Base-by-base conservation (phyloP, 2,888 invertebrate genomes). In the Acleris sparsana region DNA sequence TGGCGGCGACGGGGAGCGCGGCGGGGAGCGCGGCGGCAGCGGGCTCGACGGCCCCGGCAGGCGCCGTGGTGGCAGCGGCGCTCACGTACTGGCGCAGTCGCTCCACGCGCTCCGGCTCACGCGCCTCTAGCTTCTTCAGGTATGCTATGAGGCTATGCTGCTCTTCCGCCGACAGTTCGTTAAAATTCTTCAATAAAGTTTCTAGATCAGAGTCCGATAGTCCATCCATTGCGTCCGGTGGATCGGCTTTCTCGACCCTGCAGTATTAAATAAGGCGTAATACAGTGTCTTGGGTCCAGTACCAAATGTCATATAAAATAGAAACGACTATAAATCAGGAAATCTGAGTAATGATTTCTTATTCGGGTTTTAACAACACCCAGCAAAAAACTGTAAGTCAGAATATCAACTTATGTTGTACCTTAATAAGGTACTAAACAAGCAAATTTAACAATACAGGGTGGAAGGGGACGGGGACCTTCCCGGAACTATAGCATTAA, bases 61-160 rank as follows among this genome's bases (percentile, higher is more conserved):
- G 64, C 16, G 68, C 71, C 46, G 69, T 68, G 18, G 76, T 68
- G 4, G 83, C 84, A 11, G 87, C 88, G 3, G 85, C 83, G 81
- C 96, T 95, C 0, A 97, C 96, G 82, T 95, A 97, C 79, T 96
- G 95, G 9, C 97, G 89, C 52, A 97, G 84, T 0, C 95, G 94
- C 76, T 97, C 96, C 1, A 97, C 97, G n/a, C 97, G 94, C 49
- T 93, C 89, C 0, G 97, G 96, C 80, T 97, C 96, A 3, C 94
- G 94, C 0, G 95, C 94, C 81, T 97, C 97, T 48, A 97, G 82
- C 80, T 97, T 97, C 80, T 97, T 97, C 67, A 97, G 82, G 79
- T 97, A 97, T 0, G 95, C 95, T 43, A 97, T 97, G 5, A 97
- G 92, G 73, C 96, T 95, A 79, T 96, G 96, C 77, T 97, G 97